Evolutionary conservation across 2,888 invertebrate genomes (phyloP).

Genomic region (Eupithecia vulgata): DNA sequence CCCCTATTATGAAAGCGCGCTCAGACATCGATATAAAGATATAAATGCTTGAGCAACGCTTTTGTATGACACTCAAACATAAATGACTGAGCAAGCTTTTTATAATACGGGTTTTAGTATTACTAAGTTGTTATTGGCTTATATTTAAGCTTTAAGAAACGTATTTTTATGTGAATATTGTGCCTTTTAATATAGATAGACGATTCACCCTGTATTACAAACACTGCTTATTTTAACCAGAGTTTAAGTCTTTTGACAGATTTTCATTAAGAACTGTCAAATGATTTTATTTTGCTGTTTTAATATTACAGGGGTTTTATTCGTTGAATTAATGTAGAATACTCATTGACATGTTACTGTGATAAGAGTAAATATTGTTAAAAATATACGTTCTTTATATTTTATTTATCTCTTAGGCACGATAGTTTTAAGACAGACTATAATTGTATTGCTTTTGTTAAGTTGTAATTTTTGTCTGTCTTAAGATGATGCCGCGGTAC

Average conservation of each 20-base stretch:
- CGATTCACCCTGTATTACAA: not conserved
- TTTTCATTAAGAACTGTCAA: not conserved
- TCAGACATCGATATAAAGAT: no score
- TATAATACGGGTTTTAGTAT: no score
- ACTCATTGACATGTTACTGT: slow-evolving; percentile 18
- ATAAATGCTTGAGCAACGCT: no score
- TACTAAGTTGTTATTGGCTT: not conserved
- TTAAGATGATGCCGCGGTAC: no score
- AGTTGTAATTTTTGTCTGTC: no score
- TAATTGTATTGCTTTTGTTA: no score
- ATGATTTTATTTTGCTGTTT: not conserved
- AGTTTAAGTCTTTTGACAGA: not conserved
- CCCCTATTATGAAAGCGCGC: no score
- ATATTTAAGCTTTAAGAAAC: slow-evolving; percentile 3
- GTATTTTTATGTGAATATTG: not conserved
- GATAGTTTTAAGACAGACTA: no score
- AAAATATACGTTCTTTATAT: not conserved
- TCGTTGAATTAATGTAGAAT: not conserved
- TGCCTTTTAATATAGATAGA: not conserved
- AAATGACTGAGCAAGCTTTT: no score
- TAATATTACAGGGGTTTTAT: not conserved
- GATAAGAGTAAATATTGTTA: slow-evolving; percentile 13
- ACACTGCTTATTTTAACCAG: not conserved
- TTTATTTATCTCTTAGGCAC: no score
- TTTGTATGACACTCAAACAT: no score